Evolutionary conservation across 2,113 vertebrate species (phyloP).

Genomic region (Cavia porcellus): DNA sequence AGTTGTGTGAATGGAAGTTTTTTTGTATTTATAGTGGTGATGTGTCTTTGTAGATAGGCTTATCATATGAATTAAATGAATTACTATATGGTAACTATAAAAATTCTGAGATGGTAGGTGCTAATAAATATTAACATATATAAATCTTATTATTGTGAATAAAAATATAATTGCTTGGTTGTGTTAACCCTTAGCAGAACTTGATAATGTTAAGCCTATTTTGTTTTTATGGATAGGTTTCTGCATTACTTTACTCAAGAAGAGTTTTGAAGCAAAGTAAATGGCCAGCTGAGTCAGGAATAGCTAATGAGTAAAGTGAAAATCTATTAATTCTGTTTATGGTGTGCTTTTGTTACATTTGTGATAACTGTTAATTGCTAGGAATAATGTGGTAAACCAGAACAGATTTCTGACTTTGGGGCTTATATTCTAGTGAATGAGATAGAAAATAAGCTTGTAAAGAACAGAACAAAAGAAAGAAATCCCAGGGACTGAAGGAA

Average conservation of each 20-base stretch:
- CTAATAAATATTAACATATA: slow-evolving; percentile 10
- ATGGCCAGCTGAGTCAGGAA: not conserved
- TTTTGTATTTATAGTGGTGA: not conserved
- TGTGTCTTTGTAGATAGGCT: not conserved
- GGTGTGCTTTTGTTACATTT: not conserved
- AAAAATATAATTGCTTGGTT: slow-evolving; percentile 26
- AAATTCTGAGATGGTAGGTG: not conserved
- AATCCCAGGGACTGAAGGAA: not conserved
- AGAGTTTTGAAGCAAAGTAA: slow-evolving; percentile 27
- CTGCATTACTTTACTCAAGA: not conserved
- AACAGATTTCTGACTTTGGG: not conserved
- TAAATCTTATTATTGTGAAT: slow-evolving; percentile 27
- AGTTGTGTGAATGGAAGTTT: not conserved
- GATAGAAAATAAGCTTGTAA: not conserved
- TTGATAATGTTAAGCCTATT: not conserved
- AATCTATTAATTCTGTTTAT: not conserved
- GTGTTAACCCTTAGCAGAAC: not conserved
- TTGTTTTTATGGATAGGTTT: not conserved
- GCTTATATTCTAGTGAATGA: not conserved
- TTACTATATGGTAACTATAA: not conserved
- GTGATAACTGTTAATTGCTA: not conserved
- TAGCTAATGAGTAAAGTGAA: not conserved
- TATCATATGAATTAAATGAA: slow-evolving; percentile 7
- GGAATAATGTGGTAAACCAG: not conserved
- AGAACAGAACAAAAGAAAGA: not conserved